Percentiles rank a stretch among this genome's conserved stretches.
These are phyloP conservation scores for Eristalis pertinax DNA, from an alignment of 2,888 invertebrate species.

Conservation along the genomic window DNA sequence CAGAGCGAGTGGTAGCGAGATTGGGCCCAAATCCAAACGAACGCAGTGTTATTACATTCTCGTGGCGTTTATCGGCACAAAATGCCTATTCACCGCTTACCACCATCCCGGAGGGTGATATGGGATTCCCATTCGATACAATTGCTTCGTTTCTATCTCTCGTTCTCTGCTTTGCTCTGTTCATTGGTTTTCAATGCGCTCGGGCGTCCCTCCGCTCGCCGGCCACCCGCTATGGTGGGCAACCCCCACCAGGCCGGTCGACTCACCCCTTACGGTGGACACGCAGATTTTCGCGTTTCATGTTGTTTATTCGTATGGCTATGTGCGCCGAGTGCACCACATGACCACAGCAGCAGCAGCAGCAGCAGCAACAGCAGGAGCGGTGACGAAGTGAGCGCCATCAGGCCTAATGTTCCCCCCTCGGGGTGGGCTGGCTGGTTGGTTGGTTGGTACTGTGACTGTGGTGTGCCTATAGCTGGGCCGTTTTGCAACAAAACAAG, in stretches of 20 bases:
- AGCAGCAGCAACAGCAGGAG: slow-evolving; percentile 44
- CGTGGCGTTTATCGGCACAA: slow-evolving; percentile 70
- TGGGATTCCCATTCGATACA: slow-evolving; percentile 46
- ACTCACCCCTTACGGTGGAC: slow-evolving; percentile 46
- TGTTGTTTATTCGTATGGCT: slow-evolving; percentile 47
- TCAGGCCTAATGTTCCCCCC: slow-evolving; percentile 70
- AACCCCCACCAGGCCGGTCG: neutral
- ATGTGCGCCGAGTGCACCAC: slow-evolving; percentile 49
- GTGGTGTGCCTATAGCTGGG: slow-evolving; percentile 21
- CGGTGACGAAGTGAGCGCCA: slow-evolving; percentile 71
- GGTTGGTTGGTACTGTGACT: neutral
- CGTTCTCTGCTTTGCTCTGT: slow-evolving; percentile 27
- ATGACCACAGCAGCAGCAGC: slow-evolving; percentile 57
- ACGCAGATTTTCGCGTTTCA: slow-evolving; percentile 68
- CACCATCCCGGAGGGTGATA: slow-evolving; percentile 59
- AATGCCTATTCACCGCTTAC: slow-evolving; percentile 68
- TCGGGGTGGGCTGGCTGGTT: slow-evolving; percentile 50
- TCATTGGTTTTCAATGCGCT: slow-evolving; percentile 48
- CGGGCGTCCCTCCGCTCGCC: neutral
- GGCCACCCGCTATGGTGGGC: neutral
- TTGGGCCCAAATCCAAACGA: slow-evolving; percentile 66
- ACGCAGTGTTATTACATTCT: slow-evolving; percentile 64
- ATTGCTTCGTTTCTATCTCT: slow-evolving; percentile 18
- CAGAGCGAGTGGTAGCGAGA: slow-evolving; percentile 53
- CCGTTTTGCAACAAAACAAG: slow-evolving; percentile 69